phyloP scores from a whole-genome alignment of 2,113 vertebrate genomes.

The Nannobrachium achirus region DNA sequence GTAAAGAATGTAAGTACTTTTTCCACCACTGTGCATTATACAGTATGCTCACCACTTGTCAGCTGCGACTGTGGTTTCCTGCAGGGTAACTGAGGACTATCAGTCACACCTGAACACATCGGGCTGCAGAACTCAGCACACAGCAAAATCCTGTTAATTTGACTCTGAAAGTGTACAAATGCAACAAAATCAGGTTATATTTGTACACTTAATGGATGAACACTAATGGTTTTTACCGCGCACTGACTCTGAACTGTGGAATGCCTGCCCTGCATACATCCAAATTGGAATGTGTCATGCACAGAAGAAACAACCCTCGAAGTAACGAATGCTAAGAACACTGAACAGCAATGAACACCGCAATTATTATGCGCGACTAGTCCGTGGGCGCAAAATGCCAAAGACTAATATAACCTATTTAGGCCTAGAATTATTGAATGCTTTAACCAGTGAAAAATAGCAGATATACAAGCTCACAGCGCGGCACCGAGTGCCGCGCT shows the following conservation, averaged over 20 bases:
- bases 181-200: no score
- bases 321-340: slow-evolving; percentile 31
- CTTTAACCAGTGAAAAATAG: no score
- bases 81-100: slow-evolving; percentile 49
- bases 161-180: no score
- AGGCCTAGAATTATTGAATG: no score
- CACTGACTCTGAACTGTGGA: slow-evolving; percentile 27
- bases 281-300: slow-evolving; percentile 11
- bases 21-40: no score
- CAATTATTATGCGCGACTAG: slow-evolving; percentile 34
- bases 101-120: slow-evolving; percentile 34
- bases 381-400: no score
- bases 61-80: slow-evolving; percentile 29
- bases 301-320: slow-evolving; percentile 34
- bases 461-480: no score
- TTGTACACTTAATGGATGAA: no score
- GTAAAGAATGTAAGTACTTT: no score
- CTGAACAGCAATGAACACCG: slow-evolving; percentile 13
- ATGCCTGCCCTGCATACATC: slow-evolving; percentile 31
- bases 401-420: no score
- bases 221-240: no score
- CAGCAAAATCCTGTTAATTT: slow-evolving; percentile 5
- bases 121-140: slow-evolving; percentile 52
- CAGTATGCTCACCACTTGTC: slow-evolving; percentile 3
- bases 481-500: no score